A percentile compares a stretch with the other conserved stretches of the same genome.
These are phyloP conservation scores for Gonatopus flavifemur DNA, from an alignment of 1,140 invertebrate species.

Conservation along the genomic window DNA sequence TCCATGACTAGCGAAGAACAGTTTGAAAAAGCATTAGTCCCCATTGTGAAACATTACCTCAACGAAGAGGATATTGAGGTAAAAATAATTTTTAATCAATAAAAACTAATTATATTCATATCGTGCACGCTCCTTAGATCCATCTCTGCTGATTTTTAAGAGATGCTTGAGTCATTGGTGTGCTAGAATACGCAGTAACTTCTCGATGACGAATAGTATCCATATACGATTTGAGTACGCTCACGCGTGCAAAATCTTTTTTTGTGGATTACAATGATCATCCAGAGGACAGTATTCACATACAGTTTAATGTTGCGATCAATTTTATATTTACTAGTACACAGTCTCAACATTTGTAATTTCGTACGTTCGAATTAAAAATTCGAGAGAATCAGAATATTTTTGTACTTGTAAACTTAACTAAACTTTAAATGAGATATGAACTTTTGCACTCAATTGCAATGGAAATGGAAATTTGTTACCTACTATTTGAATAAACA, in stretches of 20 bases:
- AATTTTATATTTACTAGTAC: no score
- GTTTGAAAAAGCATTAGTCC: slow-evolving; percentile 30
- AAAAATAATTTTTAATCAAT: neutral
- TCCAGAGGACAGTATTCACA: slow-evolving; percentile 17
- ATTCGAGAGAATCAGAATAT: no score
- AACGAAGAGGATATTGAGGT: slow-evolving; percentile 38
- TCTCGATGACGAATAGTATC: slow-evolving; percentile 25
- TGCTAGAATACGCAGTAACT: slow-evolving; percentile 54
- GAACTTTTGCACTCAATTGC: no score
- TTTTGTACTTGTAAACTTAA: no score
- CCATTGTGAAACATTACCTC: slow-evolving; percentile 40
- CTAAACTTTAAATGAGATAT: no score
- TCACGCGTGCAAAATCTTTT: neutral
- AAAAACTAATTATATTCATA: neutral
- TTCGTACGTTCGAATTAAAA: no score
- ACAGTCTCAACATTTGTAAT: no score
- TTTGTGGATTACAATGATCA: slow-evolving; percentile 1
- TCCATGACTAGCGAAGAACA: slow-evolving; percentile 39
- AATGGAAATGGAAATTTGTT: no score
- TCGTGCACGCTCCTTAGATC: slow-evolving; percentile 53
- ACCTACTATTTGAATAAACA: no score
- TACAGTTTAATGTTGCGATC: no score
- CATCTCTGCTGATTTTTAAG: slow-evolving; percentile 40
- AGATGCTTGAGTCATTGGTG: slow-evolving; percentile 57
- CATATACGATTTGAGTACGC: slow-evolving; percentile 1